These are phyloP conservation scores for Hystrix brachyura DNA, from an alignment of 2,113 vertebrate genomes.

Conservation along the genomic window DNA sequence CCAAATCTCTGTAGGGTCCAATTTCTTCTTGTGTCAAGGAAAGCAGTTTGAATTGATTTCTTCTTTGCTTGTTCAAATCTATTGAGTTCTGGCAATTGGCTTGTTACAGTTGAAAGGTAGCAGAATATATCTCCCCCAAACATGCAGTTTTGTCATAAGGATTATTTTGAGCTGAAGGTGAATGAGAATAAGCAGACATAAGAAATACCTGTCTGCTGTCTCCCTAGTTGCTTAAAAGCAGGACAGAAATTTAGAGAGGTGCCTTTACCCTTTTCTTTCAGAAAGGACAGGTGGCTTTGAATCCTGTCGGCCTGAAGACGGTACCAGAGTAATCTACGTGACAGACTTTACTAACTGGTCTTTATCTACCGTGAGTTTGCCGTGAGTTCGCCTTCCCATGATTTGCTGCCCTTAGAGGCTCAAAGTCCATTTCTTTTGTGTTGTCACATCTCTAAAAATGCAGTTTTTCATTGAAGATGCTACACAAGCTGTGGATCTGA, in stretches of 20 bases:
- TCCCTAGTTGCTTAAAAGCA: not conserved
- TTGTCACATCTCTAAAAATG: not conserved
- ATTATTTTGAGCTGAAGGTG: not conserved
- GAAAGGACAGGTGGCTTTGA: not conserved
- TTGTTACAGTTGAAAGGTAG: not conserved
- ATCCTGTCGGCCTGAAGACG: not conserved
- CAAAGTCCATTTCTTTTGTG: not conserved
- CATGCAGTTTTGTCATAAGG: not conserved
- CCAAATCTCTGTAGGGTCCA: not conserved
- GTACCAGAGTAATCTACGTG: not conserved
- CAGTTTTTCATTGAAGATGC: not conserved
- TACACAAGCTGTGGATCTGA: not conserved
- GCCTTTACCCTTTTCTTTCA: not conserved
- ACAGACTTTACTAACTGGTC: not conserved
- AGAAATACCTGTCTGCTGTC: not conserved
- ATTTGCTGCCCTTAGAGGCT: not conserved
- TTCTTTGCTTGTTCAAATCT: slow-evolving; percentile 17
- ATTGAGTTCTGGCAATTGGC: slow-evolving; percentile 29
- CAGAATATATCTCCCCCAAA: not conserved
- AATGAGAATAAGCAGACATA: not conserved
- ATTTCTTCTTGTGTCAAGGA: not conserved
- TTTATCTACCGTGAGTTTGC: not conserved
- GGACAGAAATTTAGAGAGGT: not conserved
- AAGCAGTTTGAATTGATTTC: slow-evolving; percentile 2
- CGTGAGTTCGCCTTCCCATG: not conserved